Evolutionary conservation across 1,140 invertebrate genomes (phyloP), one percentile per base, ranked within the genome.

Genomic region (Pseudomyrmex sp.): DNA sequence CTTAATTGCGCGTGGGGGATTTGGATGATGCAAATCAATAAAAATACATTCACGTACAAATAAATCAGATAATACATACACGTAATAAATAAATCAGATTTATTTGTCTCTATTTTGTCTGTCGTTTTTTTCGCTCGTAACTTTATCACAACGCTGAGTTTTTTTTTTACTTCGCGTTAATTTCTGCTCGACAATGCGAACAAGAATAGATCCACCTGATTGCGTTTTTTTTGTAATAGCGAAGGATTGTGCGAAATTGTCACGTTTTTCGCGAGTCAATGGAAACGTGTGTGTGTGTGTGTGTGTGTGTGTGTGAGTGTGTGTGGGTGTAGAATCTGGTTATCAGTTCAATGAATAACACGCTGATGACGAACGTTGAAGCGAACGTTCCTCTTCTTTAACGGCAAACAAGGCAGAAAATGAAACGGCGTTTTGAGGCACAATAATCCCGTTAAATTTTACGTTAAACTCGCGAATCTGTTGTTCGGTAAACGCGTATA

Each of bases 281-380:
- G 5, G 35, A 35, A 35, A 26, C 4, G 26, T 26, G 35, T 35
- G 35, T 7, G 35, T 35, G 35, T 35, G 26, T 26, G 26, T 26
- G 26, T 26, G 26, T 23, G 23, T 23, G 23, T 23, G 26, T 26
- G 26, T 3, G 26, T 26, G 26, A 2, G 2, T 26, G 26, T 2
- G 35, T 0, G 35, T 4, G 18, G 10, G 4, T 18, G 44, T 20
- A 74, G 44, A 74, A 69, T 56, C 72, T 83, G 58, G 52, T 83
- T 85, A 85, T 70, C 59, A 54, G 20, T 50, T 70, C 20, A 18
- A 83, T 76, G 82, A 83, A 72, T 77, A 58, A 73, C 74, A 77
- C 65, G 59, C 44, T 72, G 72, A 77, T 76, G 80, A 76, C 12
- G 48, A 9, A 15, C 20, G 20, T 52, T 20, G 20, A 35, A 69